Conservation (phyloP, 2,888 invertebrate genomes). For the Spisula solida region DNA sequence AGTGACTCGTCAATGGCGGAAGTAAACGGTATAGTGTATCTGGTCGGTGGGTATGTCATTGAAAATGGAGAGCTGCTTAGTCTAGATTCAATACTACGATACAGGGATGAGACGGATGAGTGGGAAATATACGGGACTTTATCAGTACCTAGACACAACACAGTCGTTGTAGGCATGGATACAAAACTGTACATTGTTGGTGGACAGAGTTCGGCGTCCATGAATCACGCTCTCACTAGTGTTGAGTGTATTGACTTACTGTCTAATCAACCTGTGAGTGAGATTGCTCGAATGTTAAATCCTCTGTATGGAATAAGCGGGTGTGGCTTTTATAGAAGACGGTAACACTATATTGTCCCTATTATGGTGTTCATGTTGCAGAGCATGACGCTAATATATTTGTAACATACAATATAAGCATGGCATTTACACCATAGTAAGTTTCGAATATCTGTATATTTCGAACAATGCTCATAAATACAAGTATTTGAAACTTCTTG, state of each 20-base stretch:
- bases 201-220: slow-evolving; percentile 76
- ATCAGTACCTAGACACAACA: slow-evolving; percentile 74
- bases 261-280: slow-evolving; percentile 45
- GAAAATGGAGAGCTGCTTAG: slow-evolving; percentile 65
- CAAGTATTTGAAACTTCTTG: too few species aligned
- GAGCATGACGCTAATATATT: too few species aligned
- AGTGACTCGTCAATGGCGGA: slow-evolving; percentile 78
- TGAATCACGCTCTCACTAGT: slow-evolving; percentile 70
- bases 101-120: slow-evolving; percentile 73
- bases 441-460: too few species aligned
- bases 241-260: slow-evolving; percentile 79
- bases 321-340: slow-evolving; percentile 30
- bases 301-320: slow-evolving; percentile 60
- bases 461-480: too few species aligned
- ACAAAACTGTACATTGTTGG: slow-evolving; percentile 78
- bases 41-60: slow-evolving; percentile 80
- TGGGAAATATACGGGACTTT: slow-evolving; percentile 73
- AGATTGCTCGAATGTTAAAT: slow-evolving; percentile 52
- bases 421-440: too few species aligned
- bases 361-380: too few species aligned
- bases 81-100: slow-evolving; percentile 76
- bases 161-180: slow-evolving; percentile 72
- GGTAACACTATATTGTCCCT: not conserved
- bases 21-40: slow-evolving; percentile 71
- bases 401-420: too few species aligned